Evolutionary conservation across 92 coral and sea anemone genomes (phyloP), one percentile per base, ranked within the genome.

Genomic region (Porites evermanni): DNA sequence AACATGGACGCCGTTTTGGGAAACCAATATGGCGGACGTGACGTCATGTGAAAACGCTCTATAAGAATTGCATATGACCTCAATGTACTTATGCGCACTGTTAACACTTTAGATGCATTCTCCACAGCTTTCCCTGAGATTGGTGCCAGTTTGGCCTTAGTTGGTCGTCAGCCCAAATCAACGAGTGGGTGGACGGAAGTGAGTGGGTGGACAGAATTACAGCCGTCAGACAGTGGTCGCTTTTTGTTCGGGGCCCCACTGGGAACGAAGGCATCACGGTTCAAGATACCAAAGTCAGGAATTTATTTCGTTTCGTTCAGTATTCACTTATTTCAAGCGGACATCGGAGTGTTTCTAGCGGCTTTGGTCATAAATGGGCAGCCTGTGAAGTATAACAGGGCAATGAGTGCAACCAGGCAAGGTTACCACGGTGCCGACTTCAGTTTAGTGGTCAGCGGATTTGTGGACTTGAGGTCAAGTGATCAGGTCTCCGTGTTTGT

Each of bases 61-160:
- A 38, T 38, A 38, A 38, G 47, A 38, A 38, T 3, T 4, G 44
- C 44, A 38, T 3, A 38, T 58, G 2, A 16, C 9, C 5, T 7
- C 19, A 19, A 8, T 23, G 2, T n/a, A 8, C 20, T 11, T 5
- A 18, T 9, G 29, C 12, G 71, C 38, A 7, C 47, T 7, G 29
- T 67, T 72, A 21, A 69, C 14, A 72, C 26, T 23, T 76, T 11
- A 9, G 21, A 1, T 53, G 38, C 2, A 29, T 72, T 8, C 23
- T 71, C n/a, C n/a, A 52, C 81, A 91, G 93, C 88, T 16, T 91
- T 91, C 70, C 93, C 93, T 17, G 93, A 91, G 44, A 87, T 91
- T 38, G 93, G 93, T 21, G 67, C 88, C 74, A 91, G 93, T 60
- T 72, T 90, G n/a, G 85, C 70, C 61, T 85, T 91, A 9, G 20